Evolutionary conservation across 30 jellyfish, hydroid and myxozoan species (phyloP).

Genomic region (Hydractinia echinata): DNA sequence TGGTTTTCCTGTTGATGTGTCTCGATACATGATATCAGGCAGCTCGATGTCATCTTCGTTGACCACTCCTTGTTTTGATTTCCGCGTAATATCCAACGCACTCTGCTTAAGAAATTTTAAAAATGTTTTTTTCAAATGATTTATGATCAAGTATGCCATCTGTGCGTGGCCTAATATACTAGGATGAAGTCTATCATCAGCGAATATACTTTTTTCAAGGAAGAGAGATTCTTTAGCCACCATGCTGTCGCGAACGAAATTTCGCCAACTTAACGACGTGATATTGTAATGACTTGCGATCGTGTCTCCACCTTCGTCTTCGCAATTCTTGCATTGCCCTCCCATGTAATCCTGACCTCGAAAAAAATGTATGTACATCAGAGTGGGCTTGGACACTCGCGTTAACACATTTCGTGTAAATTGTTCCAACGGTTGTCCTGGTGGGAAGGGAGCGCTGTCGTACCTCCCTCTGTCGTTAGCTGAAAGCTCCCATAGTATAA

Average conservation of each 20-base stretch:
- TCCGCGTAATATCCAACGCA: constrained; percentile 54
- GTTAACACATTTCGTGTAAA: constrained; percentile 59
- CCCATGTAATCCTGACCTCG: constrained; percentile 82
- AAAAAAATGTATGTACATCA: constrained; percentile 63
- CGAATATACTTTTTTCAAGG: constrained; percentile 38
- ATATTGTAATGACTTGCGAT: constrained; percentile 80
- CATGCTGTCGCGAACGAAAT: constrained; percentile 77
- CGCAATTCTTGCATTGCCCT: constrained; percentile 73
- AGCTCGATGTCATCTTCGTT: constrained; percentile 37
- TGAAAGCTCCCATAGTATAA: constrained; percentile 88
- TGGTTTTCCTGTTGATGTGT: constrained; percentile 64
- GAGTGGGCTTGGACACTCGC: constrained; percentile 76
- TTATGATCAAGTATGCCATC: constrained; percentile 87
- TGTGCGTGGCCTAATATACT: constrained; percentile 97
- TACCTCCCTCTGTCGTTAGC: constrained; percentile 95
- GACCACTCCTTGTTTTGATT: constrained; percentile 28
- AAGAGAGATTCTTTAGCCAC: constrained; percentile 37
- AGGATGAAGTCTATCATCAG: constrained; percentile 81
- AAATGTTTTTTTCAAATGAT: constrained; percentile 71
- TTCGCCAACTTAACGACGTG: constrained; percentile 94
- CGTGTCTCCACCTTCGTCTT: constrained; percentile 91
- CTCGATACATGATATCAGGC: constrained; percentile 62
- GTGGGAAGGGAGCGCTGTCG: constrained; percentile 87
- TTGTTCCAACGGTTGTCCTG: constrained; percentile 94
- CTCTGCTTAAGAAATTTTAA: constrained; percentile 60